phyloP scores from a whole-genome alignment of 2,888 invertebrate genomes.

The Lepidocyrtoides sp. region DNA sequence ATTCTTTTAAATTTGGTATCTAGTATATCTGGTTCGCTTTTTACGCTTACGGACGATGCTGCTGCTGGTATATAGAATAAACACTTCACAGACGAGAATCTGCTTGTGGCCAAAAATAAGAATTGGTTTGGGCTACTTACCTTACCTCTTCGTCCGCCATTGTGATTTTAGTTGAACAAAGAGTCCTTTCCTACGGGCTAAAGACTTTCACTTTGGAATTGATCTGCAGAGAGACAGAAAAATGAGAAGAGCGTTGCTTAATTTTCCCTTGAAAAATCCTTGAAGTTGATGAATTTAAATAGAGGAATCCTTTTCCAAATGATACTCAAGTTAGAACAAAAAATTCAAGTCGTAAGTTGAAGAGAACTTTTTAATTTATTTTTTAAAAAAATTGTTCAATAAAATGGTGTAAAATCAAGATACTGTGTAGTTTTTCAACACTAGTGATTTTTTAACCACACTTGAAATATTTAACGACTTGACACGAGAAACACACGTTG shows the following conservation, averaged over 20 bases:
- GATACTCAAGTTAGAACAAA: background rate
- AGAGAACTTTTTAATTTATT: background rate
- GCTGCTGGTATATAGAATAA: background rate
- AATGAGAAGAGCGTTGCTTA: constrained; percentile 28
- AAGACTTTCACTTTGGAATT: constrained; percentile 81
- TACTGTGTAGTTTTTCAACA: background rate
- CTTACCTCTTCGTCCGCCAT: constrained; percentile 99
- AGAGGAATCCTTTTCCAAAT: background rate
- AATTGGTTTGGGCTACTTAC: constrained; percentile 89
- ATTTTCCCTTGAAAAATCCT: constrained; percentile 16
- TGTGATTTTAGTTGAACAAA: constrained; percentile 86
- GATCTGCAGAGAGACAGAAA: constrained; percentile 76
- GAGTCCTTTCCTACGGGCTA: constrained; percentile 78
- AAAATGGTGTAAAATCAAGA: background rate
- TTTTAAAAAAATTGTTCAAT: background rate
- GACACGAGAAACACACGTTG: constrained; percentile 5
- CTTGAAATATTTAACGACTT: background rate
- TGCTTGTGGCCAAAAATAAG: constrained; percentile 19
- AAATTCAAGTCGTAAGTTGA: too few relatives aligned
- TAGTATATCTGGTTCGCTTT: background rate
- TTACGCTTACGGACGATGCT: background rate
- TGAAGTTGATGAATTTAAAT: background rate
- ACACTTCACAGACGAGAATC: background rate
- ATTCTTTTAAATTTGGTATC: too few relatives aligned
- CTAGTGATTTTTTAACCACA: background rate